Conservation (phyloP, 2,888 invertebrate species). For the Leptopterna dolabrata region DNA sequence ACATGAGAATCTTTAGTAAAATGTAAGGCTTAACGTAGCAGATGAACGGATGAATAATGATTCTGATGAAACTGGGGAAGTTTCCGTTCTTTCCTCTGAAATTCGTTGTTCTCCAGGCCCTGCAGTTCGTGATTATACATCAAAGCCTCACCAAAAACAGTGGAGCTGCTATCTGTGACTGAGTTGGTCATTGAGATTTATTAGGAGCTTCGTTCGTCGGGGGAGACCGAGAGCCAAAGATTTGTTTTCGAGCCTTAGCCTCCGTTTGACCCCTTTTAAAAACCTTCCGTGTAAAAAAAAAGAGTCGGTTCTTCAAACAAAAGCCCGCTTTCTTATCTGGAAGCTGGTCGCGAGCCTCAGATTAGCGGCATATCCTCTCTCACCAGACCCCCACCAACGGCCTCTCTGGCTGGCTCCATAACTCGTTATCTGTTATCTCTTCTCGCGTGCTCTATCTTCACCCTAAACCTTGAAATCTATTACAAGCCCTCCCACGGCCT, state of each 20-base stretch:
- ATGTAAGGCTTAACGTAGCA: too few species aligned
- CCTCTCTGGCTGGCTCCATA: not conserved
- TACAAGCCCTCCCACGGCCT: not conserved
- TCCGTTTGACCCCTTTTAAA: not conserved
- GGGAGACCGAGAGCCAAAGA: not conserved
- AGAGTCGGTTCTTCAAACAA: not conserved
- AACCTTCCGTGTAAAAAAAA: not conserved
- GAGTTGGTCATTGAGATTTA: too few species aligned
- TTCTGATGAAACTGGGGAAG: too few species aligned
- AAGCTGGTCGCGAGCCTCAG: conserved; percentile 1
- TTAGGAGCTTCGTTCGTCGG: too few species aligned
- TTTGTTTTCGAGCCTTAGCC: not conserved
- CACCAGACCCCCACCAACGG: not conserved
- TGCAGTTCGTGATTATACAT: too few species aligned
- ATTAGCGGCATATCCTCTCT: not conserved
- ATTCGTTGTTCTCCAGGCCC: too few species aligned
- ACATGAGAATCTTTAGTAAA: too few species aligned
- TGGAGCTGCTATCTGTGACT: too few species aligned
- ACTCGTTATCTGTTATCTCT: not conserved
- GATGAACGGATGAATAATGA: too few species aligned
- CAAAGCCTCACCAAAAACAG: too few species aligned
- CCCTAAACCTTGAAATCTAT: not conserved
- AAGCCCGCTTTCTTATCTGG: conserved; percentile 2
- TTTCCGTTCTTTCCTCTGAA: too few species aligned
- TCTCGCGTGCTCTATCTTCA: not conserved